Evolutionary conservation across 2,797 vertebrate species (phyloP).

Genomic region (Tokudaia muenninki): DNA sequence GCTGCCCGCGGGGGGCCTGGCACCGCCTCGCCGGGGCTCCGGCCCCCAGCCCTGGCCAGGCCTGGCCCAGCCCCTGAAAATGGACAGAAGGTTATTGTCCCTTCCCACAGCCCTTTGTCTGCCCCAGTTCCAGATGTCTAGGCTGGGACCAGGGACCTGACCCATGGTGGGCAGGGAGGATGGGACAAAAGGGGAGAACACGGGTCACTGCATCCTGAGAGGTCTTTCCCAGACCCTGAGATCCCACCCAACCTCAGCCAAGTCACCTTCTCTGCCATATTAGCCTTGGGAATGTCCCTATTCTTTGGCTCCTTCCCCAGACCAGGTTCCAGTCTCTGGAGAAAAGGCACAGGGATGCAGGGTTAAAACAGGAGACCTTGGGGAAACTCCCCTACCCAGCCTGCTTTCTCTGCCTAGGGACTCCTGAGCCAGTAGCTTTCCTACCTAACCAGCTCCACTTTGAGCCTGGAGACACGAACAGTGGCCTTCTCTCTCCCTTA

Average conservation of each 20-base stretch:
- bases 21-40: slow-evolving; percentile 89
- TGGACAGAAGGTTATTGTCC: slow-evolving; percentile 91
- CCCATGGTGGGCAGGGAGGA: slow-evolving; percentile 82
- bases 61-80: slow-evolving; percentile 88
- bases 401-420: neutral
- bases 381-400: neutral
- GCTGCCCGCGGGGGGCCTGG: slow-evolving; percentile 91
- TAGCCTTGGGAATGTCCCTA: slow-evolving; percentile 6
- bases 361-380: neutral
- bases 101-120: slow-evolving; percentile 87
- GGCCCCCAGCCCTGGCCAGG: slow-evolving; percentile 88
- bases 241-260: slow-evolving; percentile 76
- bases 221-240: slow-evolving; percentile 82
- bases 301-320: slow-evolving; percentile 16
- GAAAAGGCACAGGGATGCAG: neutral
- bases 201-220: slow-evolving; percentile 84
- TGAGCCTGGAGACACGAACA: neutral
- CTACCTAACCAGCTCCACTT: neutral
- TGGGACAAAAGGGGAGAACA: slow-evolving; percentile 78
- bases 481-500: neutral
- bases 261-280: slow-evolving; percentile 74
- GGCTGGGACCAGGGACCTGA: slow-evolving; percentile 83
- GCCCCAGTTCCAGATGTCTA: slow-evolving; percentile 88
- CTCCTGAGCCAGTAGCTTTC: neutral
- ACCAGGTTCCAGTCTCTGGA: slow-evolving; percentile 19